Evolutionary conservation across 1,140 invertebrate genomes (phyloP), one percentile per base, ranked within the genome.

Genomic region (Cotesia typhae): DNA sequence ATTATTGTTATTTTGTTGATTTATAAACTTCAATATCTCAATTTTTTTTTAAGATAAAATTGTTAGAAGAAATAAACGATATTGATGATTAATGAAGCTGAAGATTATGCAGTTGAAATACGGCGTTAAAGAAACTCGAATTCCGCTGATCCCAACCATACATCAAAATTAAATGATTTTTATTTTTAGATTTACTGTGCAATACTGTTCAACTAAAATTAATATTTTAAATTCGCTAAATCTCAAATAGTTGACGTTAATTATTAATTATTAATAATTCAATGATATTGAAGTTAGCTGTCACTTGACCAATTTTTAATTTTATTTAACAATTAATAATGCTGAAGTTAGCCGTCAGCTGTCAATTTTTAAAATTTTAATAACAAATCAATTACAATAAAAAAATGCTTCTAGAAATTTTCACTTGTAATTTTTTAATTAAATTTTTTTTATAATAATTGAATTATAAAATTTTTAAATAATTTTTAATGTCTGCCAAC

Each of bases 91-190:
- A 12, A 47, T 35, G 59, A 55, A 63, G 28, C 53, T 17, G 38
- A 55, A 61, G 61, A 7, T 60, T 69, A 41, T 66, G 64, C 35
- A 37, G 20, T 53, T 53, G 37, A 36, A 59, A 64, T 38, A 60
- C 65, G 38, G 67, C 72, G 59, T 55, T 69, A 67, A 74, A 73
- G 75, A 77, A 80, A 77, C 74, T 70, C 76, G 76, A 81, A 81
- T 80, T 77, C 76, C 77, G 67, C 63, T 70, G 74, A 76, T 80
- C 68, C 72, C 64, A 76, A 70, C 77, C 71, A 79, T 78, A 80
- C 78, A 74, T 82, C 81, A 84, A 83, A 84, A 83, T 84, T 81
- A 84, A 84, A 84, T 76, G 77, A 72, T 75, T 71, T 67, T 81
- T 84, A 84, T 84, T 84, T 82, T 80, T 82, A 83, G 77, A 65